phyloP scores from a whole-genome alignment of 2,113 vertebrate species.

The Grallaria varia region DNA sequence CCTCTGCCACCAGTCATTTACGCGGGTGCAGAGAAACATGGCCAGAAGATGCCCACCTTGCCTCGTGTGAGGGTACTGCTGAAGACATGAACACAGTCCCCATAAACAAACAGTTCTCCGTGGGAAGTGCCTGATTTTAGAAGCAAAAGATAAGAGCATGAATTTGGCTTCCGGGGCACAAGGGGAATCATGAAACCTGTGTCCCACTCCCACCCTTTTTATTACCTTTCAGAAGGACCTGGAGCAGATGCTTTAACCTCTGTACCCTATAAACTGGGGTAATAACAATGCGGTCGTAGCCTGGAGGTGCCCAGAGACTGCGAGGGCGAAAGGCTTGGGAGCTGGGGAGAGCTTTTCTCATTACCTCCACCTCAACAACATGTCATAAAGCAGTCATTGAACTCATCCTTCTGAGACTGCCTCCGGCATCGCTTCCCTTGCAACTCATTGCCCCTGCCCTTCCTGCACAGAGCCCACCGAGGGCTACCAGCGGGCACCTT shows the following conservation, averaged over 20 bases:
- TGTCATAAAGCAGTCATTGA: not conserved
- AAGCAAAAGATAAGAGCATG: not conserved
- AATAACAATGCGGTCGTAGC: not conserved
- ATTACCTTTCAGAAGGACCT: not conserved
- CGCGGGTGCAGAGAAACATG: accelerated
- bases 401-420: not conserved
- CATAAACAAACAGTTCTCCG: not conserved
- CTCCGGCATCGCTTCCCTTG: not conserved
- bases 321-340: not conserved
- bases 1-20: not conserved
- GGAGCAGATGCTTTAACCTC: not conserved
- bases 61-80: not conserved
- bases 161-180: not conserved
- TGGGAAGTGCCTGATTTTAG: not conserved
- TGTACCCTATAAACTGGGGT: not conserved
- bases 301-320: not conserved
- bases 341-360: not conserved
- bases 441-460: not conserved
- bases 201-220: not conserved
- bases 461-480: not conserved
- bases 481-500: not conserved
- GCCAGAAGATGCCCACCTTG: not conserved
- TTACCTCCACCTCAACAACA: not conserved
- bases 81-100: not conserved
- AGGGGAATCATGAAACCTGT: not conserved